A percentile compares a stretch with the other conserved stretches of the same genome.
phyloP scores from a whole-genome alignment of 2,888 invertebrate genomes.

The Caenorhabditis becei region DNA sequence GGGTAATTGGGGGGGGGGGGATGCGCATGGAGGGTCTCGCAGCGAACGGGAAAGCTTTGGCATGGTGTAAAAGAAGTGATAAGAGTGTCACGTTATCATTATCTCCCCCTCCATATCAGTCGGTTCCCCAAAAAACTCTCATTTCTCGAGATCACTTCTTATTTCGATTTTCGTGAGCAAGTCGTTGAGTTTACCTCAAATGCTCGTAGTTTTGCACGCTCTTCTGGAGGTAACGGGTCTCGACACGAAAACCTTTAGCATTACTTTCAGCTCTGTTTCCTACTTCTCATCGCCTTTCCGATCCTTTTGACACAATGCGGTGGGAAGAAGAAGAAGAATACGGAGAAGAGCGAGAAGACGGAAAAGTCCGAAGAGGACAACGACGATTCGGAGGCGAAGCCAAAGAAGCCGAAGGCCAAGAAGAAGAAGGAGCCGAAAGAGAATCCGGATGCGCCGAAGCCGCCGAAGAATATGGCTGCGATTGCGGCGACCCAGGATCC shows the following conservation, averaged over 20 bases:
- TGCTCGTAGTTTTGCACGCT: neutral
- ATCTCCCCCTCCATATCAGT: too few species aligned
- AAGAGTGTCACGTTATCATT: too few species aligned
- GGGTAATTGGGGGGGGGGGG: too few species aligned
- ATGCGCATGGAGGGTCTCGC: too few species aligned
- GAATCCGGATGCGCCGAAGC: conserved; percentile 9
- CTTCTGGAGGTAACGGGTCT: neutral
- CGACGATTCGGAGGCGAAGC: neutral
- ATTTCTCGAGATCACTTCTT: neutral
- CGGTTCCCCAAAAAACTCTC: too few species aligned
- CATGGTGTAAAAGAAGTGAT: too few species aligned
- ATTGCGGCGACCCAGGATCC: conserved; percentile 38
- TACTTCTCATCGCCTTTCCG: neutral
- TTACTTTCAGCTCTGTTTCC: neutral
- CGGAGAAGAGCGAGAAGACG: neutral
- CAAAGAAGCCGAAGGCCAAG: neutral
- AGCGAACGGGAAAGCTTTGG: too few species aligned
- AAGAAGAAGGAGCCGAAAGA: conserved; percentile 16
- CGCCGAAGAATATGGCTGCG: conserved; percentile 40
- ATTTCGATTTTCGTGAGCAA: neutral
- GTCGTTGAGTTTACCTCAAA: neutral
- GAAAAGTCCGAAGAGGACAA: neutral
- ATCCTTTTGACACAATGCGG: neutral
- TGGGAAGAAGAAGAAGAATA: neutral
- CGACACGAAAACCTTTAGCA: neutral